Evolutionary conservation across 92 coral and sea anemone genomes (phyloP).

Genomic region (Epizoanthus ramosus): DNA sequence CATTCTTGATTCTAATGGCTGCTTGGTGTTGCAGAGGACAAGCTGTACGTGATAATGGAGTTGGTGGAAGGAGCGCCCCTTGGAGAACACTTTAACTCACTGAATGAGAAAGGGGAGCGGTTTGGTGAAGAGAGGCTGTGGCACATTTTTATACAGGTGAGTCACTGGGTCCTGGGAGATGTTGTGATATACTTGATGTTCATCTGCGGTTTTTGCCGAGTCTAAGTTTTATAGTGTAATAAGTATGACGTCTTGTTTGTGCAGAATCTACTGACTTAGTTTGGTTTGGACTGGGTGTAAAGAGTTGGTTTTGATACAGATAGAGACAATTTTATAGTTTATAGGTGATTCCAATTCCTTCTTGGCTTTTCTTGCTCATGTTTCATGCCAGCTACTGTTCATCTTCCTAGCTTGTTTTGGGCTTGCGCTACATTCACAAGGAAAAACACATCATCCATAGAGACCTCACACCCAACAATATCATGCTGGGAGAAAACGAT

Average conservation of each 20-base stretch:
- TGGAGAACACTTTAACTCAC: slow-evolving; percentile 94
- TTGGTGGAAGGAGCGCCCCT: slow-evolving; percentile 97
- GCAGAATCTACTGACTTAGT: no score
- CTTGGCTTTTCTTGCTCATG: not conserved
- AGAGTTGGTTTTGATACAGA: no score
- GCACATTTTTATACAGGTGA: slow-evolving; percentile 97
- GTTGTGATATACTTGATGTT: no score
- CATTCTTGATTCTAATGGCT: not conserved
- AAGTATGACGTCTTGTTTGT: no score
- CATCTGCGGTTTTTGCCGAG: no score
- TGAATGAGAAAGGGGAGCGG: slow-evolving; percentile 82
- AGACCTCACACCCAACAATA: slow-evolving; percentile 98
- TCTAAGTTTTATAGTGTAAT: no score
- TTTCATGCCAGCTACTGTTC: not conserved
- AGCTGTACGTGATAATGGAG: slow-evolving; percentile 93
- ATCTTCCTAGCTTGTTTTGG: slow-evolving; percentile 79
- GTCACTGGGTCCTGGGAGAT: not conserved
- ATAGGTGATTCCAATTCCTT: not conserved
- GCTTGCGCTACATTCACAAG: slow-evolving; percentile 94
- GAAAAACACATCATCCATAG: slow-evolving; percentile 97
- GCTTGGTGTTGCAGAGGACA: slow-evolving; percentile 71
- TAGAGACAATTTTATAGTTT: not conserved
- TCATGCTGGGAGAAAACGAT: slow-evolving; percentile 97
- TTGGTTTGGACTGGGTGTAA: no score
- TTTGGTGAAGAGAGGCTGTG: slow-evolving; percentile 95